These are phyloP conservation scores for Bettongia penicillata DNA, from an alignment of 2,113 vertebrate genomes.

Conservation along the genomic window DNA sequence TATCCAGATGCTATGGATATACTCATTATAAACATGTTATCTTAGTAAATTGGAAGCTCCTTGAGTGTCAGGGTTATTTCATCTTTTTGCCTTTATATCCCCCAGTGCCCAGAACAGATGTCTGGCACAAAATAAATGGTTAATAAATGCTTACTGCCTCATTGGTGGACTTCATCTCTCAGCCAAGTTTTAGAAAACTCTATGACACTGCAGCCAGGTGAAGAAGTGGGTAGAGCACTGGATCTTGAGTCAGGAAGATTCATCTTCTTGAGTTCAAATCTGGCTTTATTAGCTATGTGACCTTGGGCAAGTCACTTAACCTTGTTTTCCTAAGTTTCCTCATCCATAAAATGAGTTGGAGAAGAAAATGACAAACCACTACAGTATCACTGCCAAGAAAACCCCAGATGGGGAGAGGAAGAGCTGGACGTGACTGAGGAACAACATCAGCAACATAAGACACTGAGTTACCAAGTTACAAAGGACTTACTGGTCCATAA, in stretches of 20 bases:
- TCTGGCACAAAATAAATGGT: background rate
- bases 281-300: background rate
- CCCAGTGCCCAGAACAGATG: background rate
- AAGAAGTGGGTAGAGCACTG: background rate
- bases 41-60: background rate
- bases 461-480: background rate
- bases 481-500: background rate
- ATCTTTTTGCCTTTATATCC: background rate
- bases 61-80: background rate
- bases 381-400: background rate
- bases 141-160: background rate
- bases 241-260: background rate
- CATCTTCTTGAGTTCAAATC: background rate
- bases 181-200: background rate
- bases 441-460: background rate
- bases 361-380: background rate
- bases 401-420: background rate
- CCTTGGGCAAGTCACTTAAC: background rate
- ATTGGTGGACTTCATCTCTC: background rate
- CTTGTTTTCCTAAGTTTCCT: background rate
- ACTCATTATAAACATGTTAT: background rate
- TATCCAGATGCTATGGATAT: background rate
- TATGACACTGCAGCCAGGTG: background rate
- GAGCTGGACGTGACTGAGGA: background rate
- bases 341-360: background rate